Base-by-base conservation (phyloP, 2,888 invertebrate species). In the Cloeon dipterum region DNA sequence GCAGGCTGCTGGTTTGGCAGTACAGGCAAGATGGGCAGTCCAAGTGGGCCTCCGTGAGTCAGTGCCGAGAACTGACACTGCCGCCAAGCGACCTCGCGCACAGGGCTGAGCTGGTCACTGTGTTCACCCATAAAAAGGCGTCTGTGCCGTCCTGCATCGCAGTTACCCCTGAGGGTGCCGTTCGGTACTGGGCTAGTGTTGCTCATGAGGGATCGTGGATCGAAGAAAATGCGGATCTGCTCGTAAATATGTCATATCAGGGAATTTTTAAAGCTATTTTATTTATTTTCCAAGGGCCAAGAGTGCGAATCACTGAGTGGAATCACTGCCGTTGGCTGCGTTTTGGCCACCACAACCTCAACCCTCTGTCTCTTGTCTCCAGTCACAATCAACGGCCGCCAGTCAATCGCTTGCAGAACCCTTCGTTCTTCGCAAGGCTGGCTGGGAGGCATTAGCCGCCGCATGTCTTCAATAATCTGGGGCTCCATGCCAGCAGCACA, bases 41-140 rank as follows among this genome's bases (percentile, higher is more conserved):
- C 8, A 20, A 39, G 1, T 40, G 43, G 33, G 18, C 40, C 3
- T 40, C 36, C 20, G 37, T 25, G 2, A 66, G 63, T 2, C 74
- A 78, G 32, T 88, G 88, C 45, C 66, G 82, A 25, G 91, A 93
- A 52, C 60, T 93, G 11, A 75, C 78, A 0, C 55, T 93, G 26
- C 91, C 91, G 0, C 83, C 88, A 44, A 89, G 89, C 46, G 91
- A 91, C 55, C 64, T 91, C 13, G 82, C 85, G 0, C 91, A 93
- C 53, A 74, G 79, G 49, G 82, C 91, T 1, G 75, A 86, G 40
- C 63, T 88, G 13, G 74, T 83, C 2, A 69, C 72, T 19, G 69
- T 86, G 1, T 81, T 77, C 51, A 61, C 66, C 11, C 58, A 39
- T 10, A 39, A 42, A 13, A 29, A 21, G 4, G 33, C 39, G 2